Conservation (phyloP, 2,113 vertebrate species). For the Pollimyrus isidori region DNA sequence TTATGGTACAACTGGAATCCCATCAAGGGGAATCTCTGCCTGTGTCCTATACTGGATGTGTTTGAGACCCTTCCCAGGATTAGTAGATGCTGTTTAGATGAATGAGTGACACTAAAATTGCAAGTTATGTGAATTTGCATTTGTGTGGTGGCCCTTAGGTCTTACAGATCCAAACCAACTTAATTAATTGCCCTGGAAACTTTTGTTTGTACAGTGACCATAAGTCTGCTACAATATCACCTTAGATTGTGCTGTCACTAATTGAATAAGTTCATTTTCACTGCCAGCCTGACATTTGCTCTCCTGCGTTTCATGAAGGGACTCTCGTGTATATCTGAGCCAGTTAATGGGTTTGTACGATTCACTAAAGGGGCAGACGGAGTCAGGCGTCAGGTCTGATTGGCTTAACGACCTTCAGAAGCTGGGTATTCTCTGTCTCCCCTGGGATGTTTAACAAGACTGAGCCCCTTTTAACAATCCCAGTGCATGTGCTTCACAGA, state of each 20-base stretch:
- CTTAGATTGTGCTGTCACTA: not conserved
- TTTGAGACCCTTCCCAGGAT: not conserved
- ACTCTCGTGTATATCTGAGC: not conserved
- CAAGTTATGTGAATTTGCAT: not conserved
- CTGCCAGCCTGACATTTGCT: not conserved
- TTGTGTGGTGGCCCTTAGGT: not conserved
- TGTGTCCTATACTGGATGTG: not conserved
- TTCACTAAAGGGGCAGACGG: not conserved
- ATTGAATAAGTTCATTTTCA: not conserved
- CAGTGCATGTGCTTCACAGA: not conserved
- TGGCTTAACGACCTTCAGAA: slow-evolving; percentile 9
- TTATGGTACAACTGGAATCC: not conserved
- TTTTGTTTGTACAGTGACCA: not conserved
- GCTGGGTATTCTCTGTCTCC: not conserved
- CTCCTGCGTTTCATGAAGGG: not conserved
- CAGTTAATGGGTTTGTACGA: not conserved
- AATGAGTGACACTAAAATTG: not conserved
- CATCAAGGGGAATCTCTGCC: not conserved
- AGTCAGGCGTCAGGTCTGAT: not conserved
- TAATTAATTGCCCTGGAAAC: not conserved
- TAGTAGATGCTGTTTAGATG: not conserved
- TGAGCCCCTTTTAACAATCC: not conserved
- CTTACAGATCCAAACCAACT: not conserved
- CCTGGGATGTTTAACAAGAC: not conserved
- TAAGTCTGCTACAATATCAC: not conserved